Evolutionary conservation across 2,797 vertebrate species (phyloP).

Genomic region (Ambastaia sidthimunki): DNA sequence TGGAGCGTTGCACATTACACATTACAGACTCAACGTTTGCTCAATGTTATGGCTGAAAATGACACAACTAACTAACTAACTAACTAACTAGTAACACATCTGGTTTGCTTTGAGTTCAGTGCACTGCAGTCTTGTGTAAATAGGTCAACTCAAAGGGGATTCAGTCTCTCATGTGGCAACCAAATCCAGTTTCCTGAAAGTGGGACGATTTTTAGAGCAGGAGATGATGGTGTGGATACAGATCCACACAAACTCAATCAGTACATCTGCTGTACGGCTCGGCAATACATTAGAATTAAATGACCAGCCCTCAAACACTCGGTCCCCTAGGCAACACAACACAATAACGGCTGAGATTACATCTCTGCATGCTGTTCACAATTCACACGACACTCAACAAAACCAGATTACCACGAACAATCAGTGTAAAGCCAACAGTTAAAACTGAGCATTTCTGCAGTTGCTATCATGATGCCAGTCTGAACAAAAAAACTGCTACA

Average conservation of each 20-base stretch:
- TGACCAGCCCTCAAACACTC: neutral
- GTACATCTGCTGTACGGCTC: neutral
- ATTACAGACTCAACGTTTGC: constrained; percentile 13
- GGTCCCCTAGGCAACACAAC: constrained; percentile 30
- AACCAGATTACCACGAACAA: constrained; percentile 31
- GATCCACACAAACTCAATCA: neutral
- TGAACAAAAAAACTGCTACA: constrained; percentile 5
- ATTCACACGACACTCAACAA: constrained; percentile 5
- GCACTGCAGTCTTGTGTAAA: constrained; percentile 6
- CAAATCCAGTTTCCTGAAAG: constrained; percentile 24
- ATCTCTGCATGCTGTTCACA: constrained; percentile 24
- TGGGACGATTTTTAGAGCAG: constrained; percentile 30
- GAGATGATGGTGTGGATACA: neutral
- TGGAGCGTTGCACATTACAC: constrained; percentile 8
- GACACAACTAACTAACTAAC: neutral
- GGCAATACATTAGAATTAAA: neutral
- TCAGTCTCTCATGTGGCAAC: constrained; percentile 26
- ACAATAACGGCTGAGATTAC: constrained; percentile 5
- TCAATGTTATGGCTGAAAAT: neutral
- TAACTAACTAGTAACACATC: constrained; percentile 9
- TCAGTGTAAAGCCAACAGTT: constrained; percentile 6
- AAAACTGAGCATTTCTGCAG: neutral
- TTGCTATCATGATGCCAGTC: neutral
- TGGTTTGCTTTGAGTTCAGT: neutral
- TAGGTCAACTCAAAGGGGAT: constrained; percentile 28